These are phyloP conservation scores for Argentina silus DNA, from an alignment of 2,797 vertebrate species.

Conservation along the genomic window DNA sequence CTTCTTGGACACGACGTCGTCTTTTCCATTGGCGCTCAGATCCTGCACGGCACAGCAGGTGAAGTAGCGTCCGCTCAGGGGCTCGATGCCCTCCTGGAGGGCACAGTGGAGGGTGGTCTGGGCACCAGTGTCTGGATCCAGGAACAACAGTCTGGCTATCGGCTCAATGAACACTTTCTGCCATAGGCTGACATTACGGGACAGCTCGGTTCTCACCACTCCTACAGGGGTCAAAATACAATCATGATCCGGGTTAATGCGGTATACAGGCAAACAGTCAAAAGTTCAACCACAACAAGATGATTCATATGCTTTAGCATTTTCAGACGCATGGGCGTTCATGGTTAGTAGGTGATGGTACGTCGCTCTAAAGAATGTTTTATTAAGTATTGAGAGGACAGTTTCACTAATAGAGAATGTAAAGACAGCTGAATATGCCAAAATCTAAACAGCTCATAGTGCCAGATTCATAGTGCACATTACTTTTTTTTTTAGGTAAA, in stretches of 20 bases:
- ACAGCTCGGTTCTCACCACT: conserved; percentile 72
- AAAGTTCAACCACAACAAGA: too few relatives aligned
- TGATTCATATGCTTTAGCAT: too few relatives aligned
- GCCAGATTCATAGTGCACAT: neutral
- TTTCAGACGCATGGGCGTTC: neutral
- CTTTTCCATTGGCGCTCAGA: conserved; percentile 50
- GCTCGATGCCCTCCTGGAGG: conserved; percentile 75
- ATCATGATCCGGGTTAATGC: neutral
- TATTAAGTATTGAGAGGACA: too few relatives aligned
- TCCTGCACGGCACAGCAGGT: conserved; percentile 67
- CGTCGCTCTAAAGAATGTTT: too few relatives aligned
- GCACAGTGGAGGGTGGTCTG: conserved; percentile 80
- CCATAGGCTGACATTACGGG: conserved; percentile 73
- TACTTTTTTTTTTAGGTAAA: neutral
- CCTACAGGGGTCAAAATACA: conserved; percentile 50
- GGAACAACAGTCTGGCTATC: conserved; percentile 69
- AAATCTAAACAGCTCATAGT: neutral
- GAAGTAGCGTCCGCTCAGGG: conserved; percentile 74
- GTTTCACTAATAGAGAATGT: too few relatives aligned
- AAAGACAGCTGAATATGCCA: too few relatives aligned
- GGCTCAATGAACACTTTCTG: conserved; percentile 75
- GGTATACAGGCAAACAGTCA: too few relatives aligned
- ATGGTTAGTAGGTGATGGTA: too few relatives aligned
- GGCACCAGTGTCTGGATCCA: conserved; percentile 71
- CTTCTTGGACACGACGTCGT: conserved; percentile 62